These are phyloP conservation scores for Sciurus niger DNA, from an alignment of 2,113 vertebrate genomes.

Conservation along the genomic window DNA sequence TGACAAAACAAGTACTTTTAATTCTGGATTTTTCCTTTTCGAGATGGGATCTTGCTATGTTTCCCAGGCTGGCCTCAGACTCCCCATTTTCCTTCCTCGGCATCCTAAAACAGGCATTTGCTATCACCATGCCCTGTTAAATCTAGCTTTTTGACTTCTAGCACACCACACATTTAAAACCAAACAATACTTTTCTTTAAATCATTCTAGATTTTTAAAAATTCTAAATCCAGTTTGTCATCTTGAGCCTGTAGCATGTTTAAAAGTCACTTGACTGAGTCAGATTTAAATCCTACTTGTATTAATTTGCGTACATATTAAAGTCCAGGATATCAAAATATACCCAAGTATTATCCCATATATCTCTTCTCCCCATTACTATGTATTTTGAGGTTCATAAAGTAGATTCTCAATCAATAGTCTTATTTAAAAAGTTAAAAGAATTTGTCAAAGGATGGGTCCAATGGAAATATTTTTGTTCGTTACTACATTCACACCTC, in stretches of 20 bases:
- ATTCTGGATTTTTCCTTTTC: background rate
- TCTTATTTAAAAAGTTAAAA: background rate
- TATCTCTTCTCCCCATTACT: background rate
- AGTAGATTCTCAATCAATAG: constrained; percentile 11
- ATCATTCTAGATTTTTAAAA: background rate
- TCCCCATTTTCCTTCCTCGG: background rate
- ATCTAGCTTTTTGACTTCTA: constrained; percentile 17
- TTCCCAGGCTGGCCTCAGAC: background rate
- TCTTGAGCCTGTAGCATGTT: constrained; percentile 1
- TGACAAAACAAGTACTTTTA: constrained; percentile 35
- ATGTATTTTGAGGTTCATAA: constrained; percentile 37
- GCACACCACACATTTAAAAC: background rate
- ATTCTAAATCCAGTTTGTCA: constrained; percentile 10
- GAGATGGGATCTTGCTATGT: background rate
- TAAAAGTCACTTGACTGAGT: constrained; percentile 1
- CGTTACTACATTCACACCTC: background rate
- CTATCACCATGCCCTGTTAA: background rate
- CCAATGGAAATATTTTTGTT: constrained; percentile 23
- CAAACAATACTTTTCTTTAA: background rate
- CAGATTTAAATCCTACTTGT: background rate
- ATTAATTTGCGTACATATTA: background rate
- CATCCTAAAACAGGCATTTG: background rate
- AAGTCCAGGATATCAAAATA: background rate
- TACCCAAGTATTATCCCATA: background rate
- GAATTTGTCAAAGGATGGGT: background rate